phyloP scores from a whole-genome alignment of 1,140 invertebrate genomes.

The Drosophila biarmipes region DNA sequence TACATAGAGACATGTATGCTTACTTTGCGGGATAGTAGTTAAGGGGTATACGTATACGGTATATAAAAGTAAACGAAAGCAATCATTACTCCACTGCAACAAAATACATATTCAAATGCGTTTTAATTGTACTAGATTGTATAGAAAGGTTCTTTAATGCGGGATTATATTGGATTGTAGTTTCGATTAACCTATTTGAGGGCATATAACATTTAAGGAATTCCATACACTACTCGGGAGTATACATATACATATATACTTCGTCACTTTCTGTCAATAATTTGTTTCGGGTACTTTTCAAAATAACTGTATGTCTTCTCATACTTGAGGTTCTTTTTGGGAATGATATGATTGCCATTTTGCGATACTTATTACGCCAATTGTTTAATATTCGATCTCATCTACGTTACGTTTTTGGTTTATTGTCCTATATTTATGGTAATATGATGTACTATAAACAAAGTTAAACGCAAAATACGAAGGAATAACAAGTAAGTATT shows the following conservation, averaged over 20 bases:
- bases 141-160: slow-evolving; percentile 71
- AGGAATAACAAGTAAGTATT: slow-evolving; percentile 12
- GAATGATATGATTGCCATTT: slow-evolving; percentile 22
- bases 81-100: slow-evolving; percentile 72
- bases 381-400: slow-evolving; percentile 45
- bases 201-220: slow-evolving; percentile 78
- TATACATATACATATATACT: slow-evolving; percentile 70
- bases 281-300: slow-evolving; percentile 16
- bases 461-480: slow-evolving; percentile 41
- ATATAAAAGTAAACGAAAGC: slow-evolving; percentile 49
- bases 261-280: slow-evolving; percentile 31
- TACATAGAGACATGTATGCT: slow-evolving; percentile 38
- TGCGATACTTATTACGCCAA: slow-evolving; percentile 44
- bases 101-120: slow-evolving; percentile 78
- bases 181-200: slow-evolving; percentile 49
- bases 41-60: slow-evolving; percentile 28
- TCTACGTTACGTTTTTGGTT: slow-evolving; percentile 48
- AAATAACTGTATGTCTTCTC: slow-evolving; percentile 18
- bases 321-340: slow-evolving; percentile 12
- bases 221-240: slow-evolving; percentile 73
- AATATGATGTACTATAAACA: slow-evolving; percentile 36
- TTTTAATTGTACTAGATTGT: slow-evolving; percentile 71
- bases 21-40: slow-evolving; percentile 33
- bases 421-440: slow-evolving; percentile 72
- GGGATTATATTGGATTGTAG: slow-evolving; percentile 46